Evolutionary conservation across 2,113 vertebrate genomes (phyloP), one percentile per base, ranked within the genome.

Genomic region (Oreochromis aureus): DNA sequence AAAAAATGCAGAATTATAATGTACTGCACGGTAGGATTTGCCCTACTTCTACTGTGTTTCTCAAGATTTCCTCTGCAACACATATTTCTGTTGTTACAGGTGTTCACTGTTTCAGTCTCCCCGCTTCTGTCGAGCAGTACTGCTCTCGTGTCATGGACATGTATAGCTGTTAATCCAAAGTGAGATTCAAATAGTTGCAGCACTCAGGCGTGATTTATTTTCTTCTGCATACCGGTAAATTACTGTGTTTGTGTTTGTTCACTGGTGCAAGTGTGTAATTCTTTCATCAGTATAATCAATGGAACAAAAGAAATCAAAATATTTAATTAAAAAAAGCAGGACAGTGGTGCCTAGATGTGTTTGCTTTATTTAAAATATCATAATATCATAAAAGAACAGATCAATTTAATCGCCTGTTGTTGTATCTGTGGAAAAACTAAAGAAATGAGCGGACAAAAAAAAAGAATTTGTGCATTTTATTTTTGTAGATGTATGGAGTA

Each of bases 41-140:
- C 11, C 86, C 94, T 59, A 91, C 71, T 93, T 95, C 92, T 55
- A 48, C 59, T 80, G 54, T 48, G 4, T 61, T 80, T 56, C 59
- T 22, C 12, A 36, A 58, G 81, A 85, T 87, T 89, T 55, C 7
- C 48, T 90, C 59, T 56, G 58, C 61, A 2, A 6, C 51, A 85
- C 41, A 79, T 82, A 19, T 87, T 86, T 91, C 15, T 46, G 51
- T 76, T 63, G 55, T 89, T 79, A 18, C 39, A 66, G 51, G 48
- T 34, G 15, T 32, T 89, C 48, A 59, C 8, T 66, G 18, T 56
- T 53, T 90, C 82, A 39, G 32, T 87, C 46, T 51, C 71, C 24
- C 48, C 76, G 32, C 30, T 24, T 80, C 51, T 84, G 82, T 63
- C 27, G n/a, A 63, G 13, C 46, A 55, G 8, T 48, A 4, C 32